Conservation (phyloP, 2,797 vertebrate species). For the Mionectes olivaceus region DNA sequence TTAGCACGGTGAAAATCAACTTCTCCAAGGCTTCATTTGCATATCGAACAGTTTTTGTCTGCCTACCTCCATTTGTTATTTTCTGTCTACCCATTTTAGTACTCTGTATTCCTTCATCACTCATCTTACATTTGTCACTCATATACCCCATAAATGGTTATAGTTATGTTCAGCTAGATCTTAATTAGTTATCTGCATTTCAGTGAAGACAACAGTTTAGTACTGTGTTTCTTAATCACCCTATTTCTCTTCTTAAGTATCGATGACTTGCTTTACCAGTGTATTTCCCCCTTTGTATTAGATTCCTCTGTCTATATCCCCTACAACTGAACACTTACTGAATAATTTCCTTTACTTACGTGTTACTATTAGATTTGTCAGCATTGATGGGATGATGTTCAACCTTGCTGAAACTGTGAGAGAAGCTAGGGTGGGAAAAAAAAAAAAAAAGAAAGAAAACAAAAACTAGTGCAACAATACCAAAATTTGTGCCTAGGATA, state of each 20-base stretch:
- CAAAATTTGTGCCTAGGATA: not conserved
- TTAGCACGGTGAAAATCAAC: not conserved
- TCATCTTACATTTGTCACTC: not conserved
- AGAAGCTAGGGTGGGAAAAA: not conserved
- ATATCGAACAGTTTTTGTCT: not conserved
- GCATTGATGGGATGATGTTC: constrained; percentile 43
- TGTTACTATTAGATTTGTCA: constrained; percentile 41
- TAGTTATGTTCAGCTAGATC: not conserved
- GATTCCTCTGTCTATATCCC: not conserved
- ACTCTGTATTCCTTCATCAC: not conserved
- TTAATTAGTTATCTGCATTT: not conserved
- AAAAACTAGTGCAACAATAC: not conserved
- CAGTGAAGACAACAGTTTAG: not conserved
- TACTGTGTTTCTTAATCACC: not conserved
- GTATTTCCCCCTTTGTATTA: not conserved
- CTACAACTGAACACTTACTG: not conserved
- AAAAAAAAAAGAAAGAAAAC: not conserved
- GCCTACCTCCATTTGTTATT: not conserved
- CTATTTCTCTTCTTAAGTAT: not conserved
- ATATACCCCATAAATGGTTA: not conserved
- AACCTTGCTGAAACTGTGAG: not conserved
- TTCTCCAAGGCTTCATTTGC: not conserved
- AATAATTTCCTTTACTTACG: constrained; percentile 41
- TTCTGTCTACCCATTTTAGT: not conserved
- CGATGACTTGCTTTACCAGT: not conserved